Percentiles rank a stretch among this genome's conserved stretches.
These are phyloP conservation scores for Pachydiplax longipennis DNA, from an alignment of 2,888 invertebrate species.

Conservation along the genomic window DNA sequence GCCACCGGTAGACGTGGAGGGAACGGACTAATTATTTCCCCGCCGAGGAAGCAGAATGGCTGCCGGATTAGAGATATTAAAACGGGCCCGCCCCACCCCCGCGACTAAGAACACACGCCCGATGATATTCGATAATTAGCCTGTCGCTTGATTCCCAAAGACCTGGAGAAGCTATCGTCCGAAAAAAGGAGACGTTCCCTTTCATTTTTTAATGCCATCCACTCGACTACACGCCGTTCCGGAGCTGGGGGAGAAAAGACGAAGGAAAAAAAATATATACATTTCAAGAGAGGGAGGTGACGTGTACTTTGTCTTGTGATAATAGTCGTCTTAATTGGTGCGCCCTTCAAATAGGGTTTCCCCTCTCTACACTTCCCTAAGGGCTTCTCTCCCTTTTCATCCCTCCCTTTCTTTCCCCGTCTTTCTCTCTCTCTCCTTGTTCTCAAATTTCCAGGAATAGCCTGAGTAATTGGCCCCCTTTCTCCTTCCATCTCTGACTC, in stretches of 20 bases:
- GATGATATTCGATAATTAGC: constrained; percentile 17
- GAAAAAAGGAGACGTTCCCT: background rate
- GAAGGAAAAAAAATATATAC: background rate
- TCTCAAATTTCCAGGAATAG: constrained; percentile 4
- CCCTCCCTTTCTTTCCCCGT: background rate
- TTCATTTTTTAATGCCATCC: background rate
- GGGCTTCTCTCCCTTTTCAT: background rate
- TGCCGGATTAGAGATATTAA: background rate
- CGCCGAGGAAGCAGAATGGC: background rate
- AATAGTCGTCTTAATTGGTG: constrained; percentile 38
- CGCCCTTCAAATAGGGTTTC: constrained; percentile 38
- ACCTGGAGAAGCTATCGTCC: background rate
- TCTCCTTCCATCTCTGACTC: constrained; percentile 2
- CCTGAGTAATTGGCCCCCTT: constrained; percentile 32
- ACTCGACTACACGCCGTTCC: background rate
- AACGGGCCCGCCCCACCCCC: background rate
- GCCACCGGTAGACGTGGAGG: background rate
- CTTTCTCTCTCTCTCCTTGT: background rate
- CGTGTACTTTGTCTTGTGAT: constrained; percentile 41
- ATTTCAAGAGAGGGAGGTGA: constrained; percentile 27
- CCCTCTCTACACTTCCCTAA: background rate
- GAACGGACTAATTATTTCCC: background rate
- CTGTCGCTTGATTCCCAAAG: background rate
- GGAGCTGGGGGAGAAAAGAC: background rate
- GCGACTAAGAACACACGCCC: background rate